A percentile compares a stretch with the other conserved stretches of the same genome.
Conservation (phyloP, 1,140 invertebrate species). For the Anastatus disparis region DNA sequence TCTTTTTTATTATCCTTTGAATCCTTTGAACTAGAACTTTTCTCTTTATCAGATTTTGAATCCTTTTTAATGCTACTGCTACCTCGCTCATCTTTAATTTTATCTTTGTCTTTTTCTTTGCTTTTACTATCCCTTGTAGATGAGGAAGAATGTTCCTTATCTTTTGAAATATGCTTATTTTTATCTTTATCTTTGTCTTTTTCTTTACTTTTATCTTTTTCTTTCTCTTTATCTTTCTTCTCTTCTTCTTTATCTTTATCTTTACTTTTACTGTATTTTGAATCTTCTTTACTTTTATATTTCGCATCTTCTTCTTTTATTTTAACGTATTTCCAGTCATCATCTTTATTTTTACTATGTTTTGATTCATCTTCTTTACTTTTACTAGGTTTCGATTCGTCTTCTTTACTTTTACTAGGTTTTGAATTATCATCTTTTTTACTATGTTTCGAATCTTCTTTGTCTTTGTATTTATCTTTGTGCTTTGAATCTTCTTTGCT, state of each 20-base stretch:
- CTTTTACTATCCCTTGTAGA: conserved; percentile 33
- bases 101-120: conserved; percentile 48
- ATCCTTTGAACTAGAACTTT: conserved; percentile 36
- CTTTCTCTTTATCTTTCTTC: conserved; percentile 14
- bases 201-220: conserved; percentile 44
- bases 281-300: conserved; percentile 32
- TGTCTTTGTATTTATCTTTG: background rate
- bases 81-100: conserved; percentile 39
- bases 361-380: conserved; percentile 40
- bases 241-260: conserved; percentile 37
- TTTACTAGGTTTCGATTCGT: conserved; percentile 41
- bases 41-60: conserved; percentile 43
- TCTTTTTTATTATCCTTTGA: conserved; percentile 45
- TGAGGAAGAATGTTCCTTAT: conserved; percentile 41
- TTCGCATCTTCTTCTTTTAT: too few species aligned
- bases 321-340: conserved; percentile 25
- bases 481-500: conserved; percentile 18
- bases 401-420: conserved; percentile 43
- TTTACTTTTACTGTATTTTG: conserved; percentile 44
- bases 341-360: conserved; percentile 43
- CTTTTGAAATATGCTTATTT: conserved; percentile 43
- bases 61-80: conserved; percentile 44
- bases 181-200: conserved; percentile 45
- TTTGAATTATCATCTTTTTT: conserved; percentile 40
- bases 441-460: conserved; percentile 11